These are phyloP conservation scores for Sebastes matsubarae DNA, from an alignment of 2,797 vertebrate species.

Conservation along the genomic window DNA sequence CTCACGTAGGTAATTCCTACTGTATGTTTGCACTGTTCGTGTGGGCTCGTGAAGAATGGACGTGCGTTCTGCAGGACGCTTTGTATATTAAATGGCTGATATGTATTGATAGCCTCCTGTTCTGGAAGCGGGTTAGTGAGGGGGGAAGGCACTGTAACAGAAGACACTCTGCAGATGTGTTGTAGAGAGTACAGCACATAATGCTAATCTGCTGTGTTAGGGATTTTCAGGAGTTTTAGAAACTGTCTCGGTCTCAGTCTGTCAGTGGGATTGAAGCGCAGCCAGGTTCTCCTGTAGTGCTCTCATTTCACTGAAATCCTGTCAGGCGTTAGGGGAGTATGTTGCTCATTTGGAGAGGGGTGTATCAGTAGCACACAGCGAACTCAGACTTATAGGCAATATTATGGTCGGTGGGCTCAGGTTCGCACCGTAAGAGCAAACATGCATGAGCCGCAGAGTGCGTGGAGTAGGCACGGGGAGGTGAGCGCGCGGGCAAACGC, in stretches of 20 bases:
- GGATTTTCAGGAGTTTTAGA: slow-evolving; percentile 85
- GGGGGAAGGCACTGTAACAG: slow-evolving; percentile 67
- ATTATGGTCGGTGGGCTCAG: slow-evolving; percentile 66
- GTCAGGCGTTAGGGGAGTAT: slow-evolving; percentile 77
- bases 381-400: slow-evolving; percentile 76
- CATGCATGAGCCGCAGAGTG: slow-evolving; percentile 50
- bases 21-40: slow-evolving; percentile 61
- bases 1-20: slow-evolving; percentile 76
- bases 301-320: slow-evolving; percentile 83
- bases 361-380: slow-evolving; percentile 70
- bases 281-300: slow-evolving; percentile 84
- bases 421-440: slow-evolving; percentile 60
- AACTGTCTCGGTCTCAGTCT: slow-evolving; percentile 82
- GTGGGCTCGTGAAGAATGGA: slow-evolving; percentile 57
- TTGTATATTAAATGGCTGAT: slow-evolving; percentile 75
- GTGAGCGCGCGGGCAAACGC: slow-evolving; percentile 56
- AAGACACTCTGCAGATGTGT: slow-evolving; percentile 78
- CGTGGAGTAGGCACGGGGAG: slow-evolving; percentile 48
- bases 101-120: slow-evolving; percentile 71
- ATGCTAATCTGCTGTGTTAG: slow-evolving; percentile 84
- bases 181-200: slow-evolving; percentile 78
- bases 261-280: slow-evolving; percentile 83
- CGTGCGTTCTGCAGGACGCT: slow-evolving; percentile 58
- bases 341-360: slow-evolving; percentile 79
- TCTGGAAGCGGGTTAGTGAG: slow-evolving; percentile 60